Evolutionary conservation across 2,113 vertebrate genomes (phyloP).

Genomic region (Sebastes fasciatus): DNA sequence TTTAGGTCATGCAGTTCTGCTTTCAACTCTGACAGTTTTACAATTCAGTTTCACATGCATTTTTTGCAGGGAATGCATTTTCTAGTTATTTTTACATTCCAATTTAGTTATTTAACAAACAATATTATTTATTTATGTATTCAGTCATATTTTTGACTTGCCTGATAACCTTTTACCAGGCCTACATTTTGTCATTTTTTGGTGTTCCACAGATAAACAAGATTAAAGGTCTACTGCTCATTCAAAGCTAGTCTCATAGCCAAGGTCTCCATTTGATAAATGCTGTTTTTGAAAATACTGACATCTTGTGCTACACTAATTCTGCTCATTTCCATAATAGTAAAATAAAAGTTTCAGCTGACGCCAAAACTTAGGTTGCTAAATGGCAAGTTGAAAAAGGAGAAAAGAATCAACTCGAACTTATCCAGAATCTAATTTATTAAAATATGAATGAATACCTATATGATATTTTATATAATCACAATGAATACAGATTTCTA

Average conservation of each 20-base stretch:
- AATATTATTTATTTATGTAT: no score
- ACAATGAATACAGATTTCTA: constrained; percentile 38
- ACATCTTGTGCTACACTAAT: neutral
- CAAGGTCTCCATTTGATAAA: neutral
- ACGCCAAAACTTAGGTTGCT: neutral
- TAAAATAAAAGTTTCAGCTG: neutral
- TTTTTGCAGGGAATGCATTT: no score
- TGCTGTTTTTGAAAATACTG: neutral
- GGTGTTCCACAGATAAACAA: neutral
- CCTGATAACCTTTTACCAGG: no score
- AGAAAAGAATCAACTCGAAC: constrained; percentile 10
- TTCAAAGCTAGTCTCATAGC: neutral
- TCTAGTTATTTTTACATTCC: no score
- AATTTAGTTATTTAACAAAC: no score
- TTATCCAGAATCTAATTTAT: constrained; percentile 65
- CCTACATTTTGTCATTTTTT: no score
- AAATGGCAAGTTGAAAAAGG: neutral
- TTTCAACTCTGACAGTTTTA: no score
- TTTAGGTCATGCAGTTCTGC: no score
- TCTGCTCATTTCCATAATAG: neutral
- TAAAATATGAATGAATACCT: constrained; percentile 61
- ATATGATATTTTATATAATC: constrained; percentile 42
- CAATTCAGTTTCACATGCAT: no score
- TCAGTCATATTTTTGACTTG: no score
- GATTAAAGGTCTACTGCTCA: neutral